Conservation (phyloP, 2,113 vertebrate species). For the Rhizomys pruinosus region DNA sequence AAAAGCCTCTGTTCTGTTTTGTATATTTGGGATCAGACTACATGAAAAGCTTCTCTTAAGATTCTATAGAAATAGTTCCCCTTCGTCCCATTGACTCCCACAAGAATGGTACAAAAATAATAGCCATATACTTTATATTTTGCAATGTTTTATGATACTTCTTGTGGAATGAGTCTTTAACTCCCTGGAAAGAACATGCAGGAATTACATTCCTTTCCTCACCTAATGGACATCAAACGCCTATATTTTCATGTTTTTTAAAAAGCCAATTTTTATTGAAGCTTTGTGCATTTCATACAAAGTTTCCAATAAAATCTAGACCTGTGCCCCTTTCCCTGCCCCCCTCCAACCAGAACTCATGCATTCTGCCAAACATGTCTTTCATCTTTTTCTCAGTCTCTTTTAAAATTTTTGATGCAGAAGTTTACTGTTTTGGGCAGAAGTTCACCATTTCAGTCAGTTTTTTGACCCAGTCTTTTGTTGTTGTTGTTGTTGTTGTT, state of each 20-base stretch:
- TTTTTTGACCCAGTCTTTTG: no score
- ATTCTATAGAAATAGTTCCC: slow-evolving; percentile 55
- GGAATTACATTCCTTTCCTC: slow-evolving; percentile 20
- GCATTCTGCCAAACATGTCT: no score
- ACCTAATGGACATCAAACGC: neutral
- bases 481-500: no score
- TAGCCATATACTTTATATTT: slow-evolving; percentile 10
- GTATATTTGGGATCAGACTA: slow-evolving; percentile 34
- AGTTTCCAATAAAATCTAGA: no score
- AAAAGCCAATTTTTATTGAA: no score
- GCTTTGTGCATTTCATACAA: no score
- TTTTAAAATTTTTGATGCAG: no score
- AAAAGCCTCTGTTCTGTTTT: slow-evolving; percentile 49
- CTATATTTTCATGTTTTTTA: neutral
- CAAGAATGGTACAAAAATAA: slow-evolving; percentile 20
- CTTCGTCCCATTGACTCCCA: slow-evolving; percentile 43
- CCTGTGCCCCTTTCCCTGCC: no score
- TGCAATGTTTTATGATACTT: slow-evolving; percentile 17
- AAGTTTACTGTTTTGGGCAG: no score
- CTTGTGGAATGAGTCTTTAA: neutral
- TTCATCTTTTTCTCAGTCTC: no score
- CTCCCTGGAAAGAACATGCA: neutral
- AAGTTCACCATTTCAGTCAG: no score
- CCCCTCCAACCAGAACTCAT: no score
- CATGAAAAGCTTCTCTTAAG: slow-evolving; percentile 42